phyloP scores from a whole-genome alignment of 2,113 vertebrate species.

The Blennius ocellaris region DNA sequence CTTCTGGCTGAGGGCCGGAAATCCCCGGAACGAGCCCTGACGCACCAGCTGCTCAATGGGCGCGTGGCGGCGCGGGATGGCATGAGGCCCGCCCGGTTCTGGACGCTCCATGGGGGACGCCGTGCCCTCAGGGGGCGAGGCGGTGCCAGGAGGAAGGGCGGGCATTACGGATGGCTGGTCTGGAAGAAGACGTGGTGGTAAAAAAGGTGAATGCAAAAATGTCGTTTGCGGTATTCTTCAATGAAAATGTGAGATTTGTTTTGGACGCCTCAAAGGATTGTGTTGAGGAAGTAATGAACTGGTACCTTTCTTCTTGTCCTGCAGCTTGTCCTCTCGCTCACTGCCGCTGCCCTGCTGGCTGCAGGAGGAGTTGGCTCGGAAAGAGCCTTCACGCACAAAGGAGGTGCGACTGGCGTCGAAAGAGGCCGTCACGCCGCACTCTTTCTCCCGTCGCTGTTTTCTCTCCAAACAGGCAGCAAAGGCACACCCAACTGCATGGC shows the following conservation, averaged over 20 bases:
- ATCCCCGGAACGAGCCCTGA: conserved; percentile 93
- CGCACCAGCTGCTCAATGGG: conserved; percentile 93
- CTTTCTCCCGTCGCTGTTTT: conserved; percentile 92
- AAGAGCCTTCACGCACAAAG: conserved; percentile 93
- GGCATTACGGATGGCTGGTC: conserved; percentile 74
- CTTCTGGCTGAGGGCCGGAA: conserved; percentile 92
- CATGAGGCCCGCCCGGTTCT: conserved; percentile 86
- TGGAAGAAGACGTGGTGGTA: conserved; percentile 30
- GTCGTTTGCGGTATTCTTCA: neutral
- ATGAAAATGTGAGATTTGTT: too few species aligned
- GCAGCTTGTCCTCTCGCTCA: conserved; percentile 83
- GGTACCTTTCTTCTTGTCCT: conserved; percentile 89
- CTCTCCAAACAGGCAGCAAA: conserved; percentile 93
- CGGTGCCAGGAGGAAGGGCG: conserved; percentile 79
- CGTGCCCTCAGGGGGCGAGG: conserved; percentile 87
- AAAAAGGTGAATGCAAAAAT: neutral
- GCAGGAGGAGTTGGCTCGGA: conserved; percentile 85
- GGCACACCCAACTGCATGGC: conserved; percentile 93
- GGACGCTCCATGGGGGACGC: conserved; percentile 86
- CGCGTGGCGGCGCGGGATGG: conserved; percentile 92
- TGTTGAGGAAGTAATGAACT: conserved; percentile 6
- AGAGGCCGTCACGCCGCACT: conserved; percentile 92
- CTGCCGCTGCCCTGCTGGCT: conserved; percentile 74
- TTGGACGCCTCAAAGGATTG: too few species aligned
- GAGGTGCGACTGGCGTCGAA: conserved; percentile 93